Evolutionary conservation across 2,888 invertebrate genomes (phyloP), one percentile per base, ranked within the genome.

Genomic region (Erebia ligea): DNA sequence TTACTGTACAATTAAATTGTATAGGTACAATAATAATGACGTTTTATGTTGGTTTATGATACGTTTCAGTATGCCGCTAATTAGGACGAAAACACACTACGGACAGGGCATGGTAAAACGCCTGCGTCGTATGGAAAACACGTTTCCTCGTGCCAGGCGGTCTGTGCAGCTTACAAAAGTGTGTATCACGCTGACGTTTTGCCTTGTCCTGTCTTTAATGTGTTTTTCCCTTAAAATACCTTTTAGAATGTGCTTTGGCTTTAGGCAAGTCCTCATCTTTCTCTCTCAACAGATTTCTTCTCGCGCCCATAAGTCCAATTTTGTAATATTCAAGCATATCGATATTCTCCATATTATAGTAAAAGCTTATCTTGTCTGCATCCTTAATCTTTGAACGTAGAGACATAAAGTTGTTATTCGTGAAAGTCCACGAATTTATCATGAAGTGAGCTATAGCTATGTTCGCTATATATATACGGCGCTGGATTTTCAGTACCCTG

Each of bases 401-500:
- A 0, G 80, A 81, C 8, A 76, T 21, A 25, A 75, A 72, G 48
- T 76, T 76, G 3, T 56, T 61, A 42, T 97, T 97, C 63, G 88
- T 84, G 79, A 98, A 98, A 0, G 88, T 89, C 98, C 98, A 99
- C 75, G 96, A 94, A 78, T 96, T 95, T 0, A 93, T 94, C 1
- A 96, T 93, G 82, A 98, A 98, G 84, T 96, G 96, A 15, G 94
- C 91, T 2, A 98, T 83, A 0, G 96, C 96, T 67, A 93, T 90
- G 80, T 96, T 96, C 0, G 98, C 96, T 25, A 94, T 94, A 86
- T 96, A 97, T 62, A 98, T 95, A 77, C 95, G 95, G n/a, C 96
- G 94, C 83, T 98, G 98, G 34, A 98, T 82, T 86, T 95, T 96
- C 10, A 97, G 87, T 73, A 98, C 91, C 89, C 98, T 98, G 11